phyloP scores from a whole-genome alignment of 92 coral and sea anemone species.

The Hydrozoanthus gracilis region DNA sequence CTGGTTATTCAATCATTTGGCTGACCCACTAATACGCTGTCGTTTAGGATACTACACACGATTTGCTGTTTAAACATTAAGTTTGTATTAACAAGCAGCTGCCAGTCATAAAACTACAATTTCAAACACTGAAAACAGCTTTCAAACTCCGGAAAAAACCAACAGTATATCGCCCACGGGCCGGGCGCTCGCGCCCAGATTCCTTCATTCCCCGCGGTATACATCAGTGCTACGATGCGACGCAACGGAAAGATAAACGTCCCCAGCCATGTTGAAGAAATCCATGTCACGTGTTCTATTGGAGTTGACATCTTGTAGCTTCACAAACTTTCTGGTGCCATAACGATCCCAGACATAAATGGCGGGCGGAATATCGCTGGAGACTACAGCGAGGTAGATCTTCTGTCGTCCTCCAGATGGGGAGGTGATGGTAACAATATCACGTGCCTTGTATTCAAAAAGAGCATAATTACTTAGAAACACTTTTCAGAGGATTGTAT shows the following conservation, averaged over 20 bases:
- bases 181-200: neutral
- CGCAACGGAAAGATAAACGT: constrained; percentile 83
- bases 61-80: no score
- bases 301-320: constrained; percentile 86
- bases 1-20: no score
- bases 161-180: neutral
- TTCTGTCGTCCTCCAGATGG: constrained; percentile 94
- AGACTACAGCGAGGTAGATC: constrained; percentile 90
- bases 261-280: constrained; percentile 93
- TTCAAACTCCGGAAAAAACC: neutral
- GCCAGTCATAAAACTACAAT: no score
- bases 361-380: constrained; percentile 73
- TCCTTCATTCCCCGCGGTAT: constrained; percentile 75
- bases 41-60: no score
- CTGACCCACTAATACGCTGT: no score
- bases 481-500: no score
- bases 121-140: no score
- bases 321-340: constrained; percentile 74
- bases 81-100: no score
- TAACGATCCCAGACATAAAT: constrained; percentile 93
- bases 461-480: neutral
- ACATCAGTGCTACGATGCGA: constrained; percentile 82
- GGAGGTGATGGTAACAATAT: constrained; percentile 85
- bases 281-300: constrained; percentile 91
- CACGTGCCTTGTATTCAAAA: constrained; percentile 75